Percentiles rank a stretch among this genome's conserved stretches.
These are phyloP conservation scores for Astyanax mexicanus DNA, from an alignment of 2,797 vertebrate species.

Conservation along the genomic window DNA sequence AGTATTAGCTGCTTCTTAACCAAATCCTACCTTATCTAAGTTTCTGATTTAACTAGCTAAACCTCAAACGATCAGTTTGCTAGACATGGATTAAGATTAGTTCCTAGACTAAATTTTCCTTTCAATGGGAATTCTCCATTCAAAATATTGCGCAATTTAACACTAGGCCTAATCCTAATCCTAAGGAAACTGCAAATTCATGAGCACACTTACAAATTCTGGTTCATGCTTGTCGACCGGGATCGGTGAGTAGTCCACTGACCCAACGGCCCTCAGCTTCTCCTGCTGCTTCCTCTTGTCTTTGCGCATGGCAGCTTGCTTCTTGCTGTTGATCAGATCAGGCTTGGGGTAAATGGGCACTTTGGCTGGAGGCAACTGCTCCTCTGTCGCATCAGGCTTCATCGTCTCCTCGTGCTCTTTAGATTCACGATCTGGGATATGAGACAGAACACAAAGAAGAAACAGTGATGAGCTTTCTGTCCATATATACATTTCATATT, in stretches of 20 bases:
- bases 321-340: slow-evolving; percentile 88
- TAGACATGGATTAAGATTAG: too few species aligned
- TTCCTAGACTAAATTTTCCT: too few species aligned
- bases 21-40: too few species aligned
- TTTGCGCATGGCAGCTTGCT: slow-evolving; percentile 89
- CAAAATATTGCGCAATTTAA: too few species aligned
- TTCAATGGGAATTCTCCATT: too few species aligned
- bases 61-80: too few species aligned
- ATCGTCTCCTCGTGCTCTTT: slow-evolving; percentile 88
- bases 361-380: slow-evolving; percentile 83
- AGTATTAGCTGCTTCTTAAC: not conserved
- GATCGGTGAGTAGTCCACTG: slow-evolving; percentile 86
- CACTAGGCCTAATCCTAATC: too few species aligned
- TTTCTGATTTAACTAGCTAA: too few species aligned
- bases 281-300: slow-evolving; percentile 86
- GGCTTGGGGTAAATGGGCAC: slow-evolving; percentile 83
- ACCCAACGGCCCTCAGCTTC: slow-evolving; percentile 82
- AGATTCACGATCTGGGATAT: slow-evolving; percentile 91
- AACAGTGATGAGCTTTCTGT: slow-evolving; percentile 2
- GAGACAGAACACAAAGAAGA: slow-evolving; percentile 31
- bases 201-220: slow-evolving; percentile 89
- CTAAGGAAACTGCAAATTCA: not conserved
- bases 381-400: slow-evolving; percentile 87
- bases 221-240: slow-evolving; percentile 92
- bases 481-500: not conserved